phyloP scores from a whole-genome alignment of 2,113 vertebrate species.

The Hippocampus zosterae region DNA sequence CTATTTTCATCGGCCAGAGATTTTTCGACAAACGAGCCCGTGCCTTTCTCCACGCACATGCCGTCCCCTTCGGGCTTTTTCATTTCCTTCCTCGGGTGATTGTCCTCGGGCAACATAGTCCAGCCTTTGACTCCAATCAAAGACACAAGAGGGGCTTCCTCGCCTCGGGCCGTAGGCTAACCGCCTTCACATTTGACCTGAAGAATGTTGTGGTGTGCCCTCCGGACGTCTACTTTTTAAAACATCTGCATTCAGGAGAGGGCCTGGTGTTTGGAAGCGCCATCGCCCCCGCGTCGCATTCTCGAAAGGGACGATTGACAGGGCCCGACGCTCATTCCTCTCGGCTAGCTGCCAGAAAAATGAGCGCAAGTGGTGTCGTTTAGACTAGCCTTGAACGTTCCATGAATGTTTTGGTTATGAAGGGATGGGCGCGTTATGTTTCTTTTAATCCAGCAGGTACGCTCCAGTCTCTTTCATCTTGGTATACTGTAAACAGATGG shows the following conservation, averaged over 20 bases:
- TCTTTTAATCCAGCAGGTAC: conserved; percentile 18
- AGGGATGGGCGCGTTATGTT: conserved; percentile 8
- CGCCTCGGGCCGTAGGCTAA: conserved; percentile 38
- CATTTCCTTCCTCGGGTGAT: conserved; percentile 63
- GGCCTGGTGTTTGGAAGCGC: conserved; percentile 27
- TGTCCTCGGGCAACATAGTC: conserved; percentile 51
- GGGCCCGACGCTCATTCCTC: conserved; percentile 41
- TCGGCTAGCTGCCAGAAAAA: conserved; percentile 23
- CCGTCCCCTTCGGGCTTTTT: conserved; percentile 50
- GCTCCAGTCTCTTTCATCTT: background rate
- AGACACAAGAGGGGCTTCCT: conserved; percentile 47
- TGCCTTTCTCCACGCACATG: conserved; percentile 42
- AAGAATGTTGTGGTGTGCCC: conserved; percentile 58
- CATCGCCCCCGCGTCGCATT: conserved; percentile 26
- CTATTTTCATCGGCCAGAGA: conserved; percentile 53
- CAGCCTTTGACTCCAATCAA: conserved; percentile 58
- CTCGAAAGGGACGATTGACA: conserved; percentile 33
- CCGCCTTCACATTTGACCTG: conserved; percentile 38
- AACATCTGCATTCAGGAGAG: conserved; percentile 41
- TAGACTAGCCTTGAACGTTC: conserved; percentile 30
- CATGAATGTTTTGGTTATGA: conserved; percentile 10
- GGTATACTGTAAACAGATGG: background rate
- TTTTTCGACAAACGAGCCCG: conserved; percentile 39
- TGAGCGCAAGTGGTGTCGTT: conserved; percentile 16
- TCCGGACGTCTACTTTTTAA: conserved; percentile 28